Evolutionary conservation across 2,888 invertebrate species (phyloP), one percentile per base, ranked within the genome.

Genomic region (Oeneis ivallda): DNA sequence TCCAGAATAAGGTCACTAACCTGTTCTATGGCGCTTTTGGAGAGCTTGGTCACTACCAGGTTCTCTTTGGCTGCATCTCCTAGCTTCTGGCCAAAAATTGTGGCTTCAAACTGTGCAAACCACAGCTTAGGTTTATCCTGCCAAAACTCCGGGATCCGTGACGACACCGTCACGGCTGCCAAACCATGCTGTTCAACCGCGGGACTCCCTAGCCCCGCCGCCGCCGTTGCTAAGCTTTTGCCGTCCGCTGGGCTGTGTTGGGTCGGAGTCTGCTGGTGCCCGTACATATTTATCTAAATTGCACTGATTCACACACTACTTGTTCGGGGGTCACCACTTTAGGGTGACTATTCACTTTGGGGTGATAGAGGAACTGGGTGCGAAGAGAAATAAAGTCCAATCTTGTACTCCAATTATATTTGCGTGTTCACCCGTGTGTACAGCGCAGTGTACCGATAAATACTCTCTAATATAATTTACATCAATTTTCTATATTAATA

Each of bases 81-180:
- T 17, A 49, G 11, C 8, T 49, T 49, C 19, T 49, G 17, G 17
- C 19, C 19, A 8, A 8, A 15, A 6, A 49, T 17, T 8, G 49
- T 49, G 49, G 49, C 49, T 49, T 49, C 49, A 7, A 49, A 49
- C 10, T 17, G 49, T 8, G 19, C 17, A 7, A 49, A 49, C 19
- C 17, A 49, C 11, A 49, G 6, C 15, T 19, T 49, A 3, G 49
- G 49, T 5, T 49, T 15, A 17, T 49, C 49, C 17, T 17, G 8
- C 17, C 49, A 49, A 49, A 49, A 49, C 15, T 49, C 49, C 4
- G 49, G 49, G 10, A 49, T 49, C 19, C 49, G 8, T 49, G 49
- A 49, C 1, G 49, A 49, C 17, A 49, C 10, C 19, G 49, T 49
- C 17, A 49, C 19, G 49, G 49, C 19, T 2, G 49, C 49, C 8